Conservation (phyloP, 2,113 vertebrate species). For the Fukomys damarensis region DNA sequence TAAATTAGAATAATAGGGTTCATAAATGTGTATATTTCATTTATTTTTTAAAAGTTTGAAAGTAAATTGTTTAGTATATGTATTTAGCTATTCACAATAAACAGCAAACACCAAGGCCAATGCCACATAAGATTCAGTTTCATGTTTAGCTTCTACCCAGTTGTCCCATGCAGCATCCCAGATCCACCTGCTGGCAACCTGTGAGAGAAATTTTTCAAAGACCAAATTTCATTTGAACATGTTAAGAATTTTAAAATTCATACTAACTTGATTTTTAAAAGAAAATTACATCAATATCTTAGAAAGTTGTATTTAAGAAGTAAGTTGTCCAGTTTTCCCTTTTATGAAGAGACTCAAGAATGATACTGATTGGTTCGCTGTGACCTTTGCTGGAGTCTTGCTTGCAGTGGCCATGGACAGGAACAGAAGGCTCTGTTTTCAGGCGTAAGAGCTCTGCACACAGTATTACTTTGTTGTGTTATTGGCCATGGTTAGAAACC, state of each 20-base stretch:
- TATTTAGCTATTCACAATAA: conserved; percentile 81
- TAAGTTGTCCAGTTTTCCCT: neutral
- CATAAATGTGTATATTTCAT: neutral
- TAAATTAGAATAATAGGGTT: neutral
- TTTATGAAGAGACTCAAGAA: neutral
- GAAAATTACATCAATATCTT: neutral
- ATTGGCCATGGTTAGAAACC: neutral
- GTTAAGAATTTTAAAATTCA: neutral
- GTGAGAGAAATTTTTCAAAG: conserved; percentile 57
- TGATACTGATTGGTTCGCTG: neutral
- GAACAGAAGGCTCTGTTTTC: accelerated
- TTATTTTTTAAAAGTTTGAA: neutral
- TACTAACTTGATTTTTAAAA: neutral
- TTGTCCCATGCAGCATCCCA: conserved; percentile 86
- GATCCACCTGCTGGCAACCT: conserved; percentile 88
- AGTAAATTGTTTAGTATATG: accelerated
- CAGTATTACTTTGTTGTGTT: neutral
- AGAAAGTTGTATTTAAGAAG: neutral
- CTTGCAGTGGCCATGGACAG: accelerated
- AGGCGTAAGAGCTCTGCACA: neutral
- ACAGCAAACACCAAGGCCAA: conserved; percentile 85
- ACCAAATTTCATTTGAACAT: neutral
- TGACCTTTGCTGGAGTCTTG: neutral
- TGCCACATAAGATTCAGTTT: conserved; percentile 83
- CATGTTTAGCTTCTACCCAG: conserved; percentile 84